Evolutionary conservation across 2,888 invertebrate species (phyloP), one percentile per base, ranked within the genome.

Genomic region (Empis stercorea): DNA sequence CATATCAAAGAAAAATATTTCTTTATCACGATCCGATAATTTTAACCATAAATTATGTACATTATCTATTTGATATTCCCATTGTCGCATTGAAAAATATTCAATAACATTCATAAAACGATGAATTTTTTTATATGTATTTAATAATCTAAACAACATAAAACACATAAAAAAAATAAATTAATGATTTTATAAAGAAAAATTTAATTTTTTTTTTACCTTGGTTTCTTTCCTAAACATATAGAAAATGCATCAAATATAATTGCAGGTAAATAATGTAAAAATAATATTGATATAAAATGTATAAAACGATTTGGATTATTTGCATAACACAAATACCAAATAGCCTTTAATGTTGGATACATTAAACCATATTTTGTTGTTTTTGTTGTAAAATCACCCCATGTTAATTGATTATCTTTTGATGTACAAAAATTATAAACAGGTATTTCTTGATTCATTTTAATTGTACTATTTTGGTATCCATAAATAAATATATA

Each of bases 351-450:
- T 0, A 70, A 66, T 0, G 81, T 77, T 0, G 84, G 84, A 47
- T 73, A 74, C 50, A 70, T 63, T 1, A 73, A 58, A 1, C 79
- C 79, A 51, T 78, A 71, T 49, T 72, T 74, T n/a, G 71, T 65
- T 41, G 78, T 79, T 50, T 73, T 59, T 0, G 72, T 68, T 50
- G 81, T 79, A 50, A 81, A 75, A 15, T 80, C 66, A 0, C 78
- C 80, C 87, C 91, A 94, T 0, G 79, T 83, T 44, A 92, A 72
- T 0, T 88, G 87, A 58, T 89, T 87, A 55, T 87, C 80, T 4
- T 78, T 76, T 0, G 89, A 87, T 0, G 92, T 86, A 10, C 89
- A 88, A 66, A 80, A 89, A 68, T 94, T 89, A 72, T 87, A 92
- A 51, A 95, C 80, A 0, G 86, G 81, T 23, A 77, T 71, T 14